Evolutionary conservation across 1,140 invertebrate genomes (phyloP).

Genomic region (Drosophila elegans): DNA sequence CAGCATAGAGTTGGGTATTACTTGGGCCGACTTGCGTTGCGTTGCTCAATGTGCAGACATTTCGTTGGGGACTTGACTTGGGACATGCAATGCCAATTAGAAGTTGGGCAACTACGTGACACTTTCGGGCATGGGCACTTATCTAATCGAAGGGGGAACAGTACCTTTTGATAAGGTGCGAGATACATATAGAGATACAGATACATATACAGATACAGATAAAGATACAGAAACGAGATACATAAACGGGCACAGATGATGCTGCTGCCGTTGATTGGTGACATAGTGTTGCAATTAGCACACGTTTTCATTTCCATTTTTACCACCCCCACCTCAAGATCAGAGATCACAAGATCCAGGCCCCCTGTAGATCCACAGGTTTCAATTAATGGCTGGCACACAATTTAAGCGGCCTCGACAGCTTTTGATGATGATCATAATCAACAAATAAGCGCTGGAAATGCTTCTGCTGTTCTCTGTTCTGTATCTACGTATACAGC

Average conservation of each 20-base stretch:
- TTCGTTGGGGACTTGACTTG: slow-evolving; percentile 20
- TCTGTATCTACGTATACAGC: slow-evolving; percentile 1
- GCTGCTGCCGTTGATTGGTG: slow-evolving; percentile 56
- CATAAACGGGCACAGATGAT: slow-evolving; percentile 24
- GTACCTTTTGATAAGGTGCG: slow-evolving; percentile 20
- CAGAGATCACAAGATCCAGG: slow-evolving; percentile 47
- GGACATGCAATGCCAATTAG: slow-evolving; percentile 77
- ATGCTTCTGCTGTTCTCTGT: slow-evolving; percentile 6
- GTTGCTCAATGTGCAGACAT: slow-evolving; percentile 37
- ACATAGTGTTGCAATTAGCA: slow-evolving; percentile 70
- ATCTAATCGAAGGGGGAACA: slow-evolving; percentile 59
- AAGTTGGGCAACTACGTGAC: slow-evolving; percentile 66
- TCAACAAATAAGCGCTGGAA: slow-evolving; percentile 41
- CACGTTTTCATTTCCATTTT: slow-evolving; percentile 49
- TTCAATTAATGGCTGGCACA: slow-evolving; percentile 47
- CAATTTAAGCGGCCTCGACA: slow-evolving; percentile 41
- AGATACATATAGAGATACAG: slow-evolving; percentile 29
- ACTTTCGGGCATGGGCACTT: slow-evolving; percentile 34
- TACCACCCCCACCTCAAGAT: slow-evolving; percentile 33
- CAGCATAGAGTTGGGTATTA: slow-evolving; percentile 23
- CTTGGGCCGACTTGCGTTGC: background rate
- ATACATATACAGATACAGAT: slow-evolving; percentile 28
- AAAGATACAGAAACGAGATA: slow-evolving; percentile 11
- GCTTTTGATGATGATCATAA: slow-evolving; percentile 49
- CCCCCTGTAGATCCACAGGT: slow-evolving; percentile 33